These are phyloP conservation scores for Thalassophryne amazonica DNA, from an alignment of 2,797 vertebrate genomes.

Conservation along the genomic window DNA sequence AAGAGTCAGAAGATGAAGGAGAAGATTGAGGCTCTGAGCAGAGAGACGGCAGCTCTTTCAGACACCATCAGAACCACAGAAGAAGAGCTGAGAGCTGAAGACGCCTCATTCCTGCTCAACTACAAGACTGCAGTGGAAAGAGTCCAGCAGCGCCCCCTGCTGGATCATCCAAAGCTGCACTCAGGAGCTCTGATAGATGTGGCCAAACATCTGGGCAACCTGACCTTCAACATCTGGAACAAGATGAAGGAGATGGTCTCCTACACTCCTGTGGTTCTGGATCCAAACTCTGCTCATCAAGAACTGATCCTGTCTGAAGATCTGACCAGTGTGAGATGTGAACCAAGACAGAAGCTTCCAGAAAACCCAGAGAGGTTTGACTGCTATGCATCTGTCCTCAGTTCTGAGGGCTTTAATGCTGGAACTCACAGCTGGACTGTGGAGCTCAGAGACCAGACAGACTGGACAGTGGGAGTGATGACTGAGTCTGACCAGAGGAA, in stretches of 20 bases:
- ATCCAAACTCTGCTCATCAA: constrained; percentile 24
- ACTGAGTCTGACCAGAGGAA: constrained; percentile 1
- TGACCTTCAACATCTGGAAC: background rate
- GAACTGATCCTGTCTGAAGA: constrained; percentile 19
- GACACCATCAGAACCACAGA: background rate
- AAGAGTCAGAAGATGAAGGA: no score
- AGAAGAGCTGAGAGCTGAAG: background rate
- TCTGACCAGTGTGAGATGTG: constrained; percentile 7
- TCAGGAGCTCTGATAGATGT: constrained; percentile 3
- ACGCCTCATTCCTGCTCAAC: background rate
- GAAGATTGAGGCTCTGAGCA: background rate
- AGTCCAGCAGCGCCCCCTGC: background rate
- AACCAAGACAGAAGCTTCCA: background rate
- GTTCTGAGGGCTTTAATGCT: constrained; percentile 10
- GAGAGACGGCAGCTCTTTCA: background rate
- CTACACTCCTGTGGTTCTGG: constrained; percentile 39
- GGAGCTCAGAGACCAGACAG: constrained; percentile 10
- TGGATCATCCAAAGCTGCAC: constrained; percentile 6
- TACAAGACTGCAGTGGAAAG: no score
- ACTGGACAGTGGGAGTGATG: constrained; percentile 25
- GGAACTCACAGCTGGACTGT: constrained; percentile 38
- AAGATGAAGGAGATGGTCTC: constrained; percentile 11
- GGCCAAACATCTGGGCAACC: constrained; percentile 8
- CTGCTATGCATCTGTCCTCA: background rate
- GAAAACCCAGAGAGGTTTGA: constrained; percentile 29